Evolutionary conservation across 1,140 invertebrate genomes (phyloP).

Genomic region (Meloidogyne exigua): DNA sequence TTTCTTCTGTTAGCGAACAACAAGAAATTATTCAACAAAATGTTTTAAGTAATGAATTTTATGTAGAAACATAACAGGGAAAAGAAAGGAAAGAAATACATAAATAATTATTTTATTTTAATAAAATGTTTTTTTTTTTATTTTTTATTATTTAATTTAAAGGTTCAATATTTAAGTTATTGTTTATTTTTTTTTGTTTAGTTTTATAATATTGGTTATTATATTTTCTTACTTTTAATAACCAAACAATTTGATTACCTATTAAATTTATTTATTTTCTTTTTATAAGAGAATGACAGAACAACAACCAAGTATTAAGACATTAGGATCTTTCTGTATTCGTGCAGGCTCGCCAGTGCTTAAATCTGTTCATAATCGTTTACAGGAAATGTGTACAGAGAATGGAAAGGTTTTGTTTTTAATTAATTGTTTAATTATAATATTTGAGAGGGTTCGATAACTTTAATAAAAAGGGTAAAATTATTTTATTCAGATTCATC

Average conservation of each 20-base stretch:
- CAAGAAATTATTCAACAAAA: neutral
- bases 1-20: neutral
- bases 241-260: no score
- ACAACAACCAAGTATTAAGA: neutral
- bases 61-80: neutral
- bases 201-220: no score
- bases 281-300: neutral
- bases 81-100: neutral
- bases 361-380: slow-evolving; percentile 2
- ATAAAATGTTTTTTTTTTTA: neutral
- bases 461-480: no score
- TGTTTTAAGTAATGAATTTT: slow-evolving; percentile 5
- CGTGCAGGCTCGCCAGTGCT: slow-evolving; percentile 12
- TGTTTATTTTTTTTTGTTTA: no score
- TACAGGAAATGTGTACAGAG: slow-evolving; percentile 6
- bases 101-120: neutral
- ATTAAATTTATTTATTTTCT: neutral
- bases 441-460: no score
- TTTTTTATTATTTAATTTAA: neutral
- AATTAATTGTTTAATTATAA: neutral
- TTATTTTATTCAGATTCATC: slow-evolving; percentile 32
- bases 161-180: no score
- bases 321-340: slow-evolving; percentile 14
- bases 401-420: neutral
- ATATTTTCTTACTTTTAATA: neutral